phyloP scores from a whole-genome alignment of 2,113 vertebrate genomes.

The Collichthys lucidus region DNA sequence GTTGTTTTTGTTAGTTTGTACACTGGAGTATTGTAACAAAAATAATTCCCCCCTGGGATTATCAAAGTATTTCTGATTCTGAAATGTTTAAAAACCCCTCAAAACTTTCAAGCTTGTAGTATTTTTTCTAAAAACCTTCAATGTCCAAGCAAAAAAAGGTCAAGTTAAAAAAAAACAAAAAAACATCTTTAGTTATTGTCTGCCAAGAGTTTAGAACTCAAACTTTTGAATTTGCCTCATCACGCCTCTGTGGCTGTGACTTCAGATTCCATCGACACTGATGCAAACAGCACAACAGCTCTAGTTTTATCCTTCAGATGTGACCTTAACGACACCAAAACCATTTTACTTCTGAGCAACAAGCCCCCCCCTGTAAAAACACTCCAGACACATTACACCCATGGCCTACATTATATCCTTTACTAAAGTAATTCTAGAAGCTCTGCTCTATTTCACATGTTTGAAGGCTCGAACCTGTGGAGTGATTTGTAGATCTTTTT shows the following conservation, averaged over 20 bases:
- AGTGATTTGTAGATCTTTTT: slow-evolving; percentile 9
- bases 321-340: background rate
- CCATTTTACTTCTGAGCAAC: background rate
- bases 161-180: background rate
- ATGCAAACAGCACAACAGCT: background rate
- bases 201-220: background rate
- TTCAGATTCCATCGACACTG: background rate
- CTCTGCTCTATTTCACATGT: background rate
- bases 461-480: background rate
- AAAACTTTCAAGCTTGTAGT: background rate
- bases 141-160: too few species aligned
- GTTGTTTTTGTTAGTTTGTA: too few species aligned
- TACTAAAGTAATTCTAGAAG: slow-evolving; percentile 27
- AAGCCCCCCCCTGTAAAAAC: background rate
- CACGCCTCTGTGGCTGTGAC: too few species aligned
- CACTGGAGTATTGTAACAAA: too few species aligned
- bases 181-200: background rate
- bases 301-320: background rate
- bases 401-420: slow-evolving; percentile 14
- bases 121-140: background rate
- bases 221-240: background rate
- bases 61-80: too few species aligned
- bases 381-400: slow-evolving; percentile 34
- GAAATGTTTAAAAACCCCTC: background rate
- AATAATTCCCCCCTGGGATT: too few species aligned